Evolutionary conservation across 2,797 vertebrate species (phyloP), one percentile per base, ranked within the genome.

Genomic region (Poecilia picta): DNA sequence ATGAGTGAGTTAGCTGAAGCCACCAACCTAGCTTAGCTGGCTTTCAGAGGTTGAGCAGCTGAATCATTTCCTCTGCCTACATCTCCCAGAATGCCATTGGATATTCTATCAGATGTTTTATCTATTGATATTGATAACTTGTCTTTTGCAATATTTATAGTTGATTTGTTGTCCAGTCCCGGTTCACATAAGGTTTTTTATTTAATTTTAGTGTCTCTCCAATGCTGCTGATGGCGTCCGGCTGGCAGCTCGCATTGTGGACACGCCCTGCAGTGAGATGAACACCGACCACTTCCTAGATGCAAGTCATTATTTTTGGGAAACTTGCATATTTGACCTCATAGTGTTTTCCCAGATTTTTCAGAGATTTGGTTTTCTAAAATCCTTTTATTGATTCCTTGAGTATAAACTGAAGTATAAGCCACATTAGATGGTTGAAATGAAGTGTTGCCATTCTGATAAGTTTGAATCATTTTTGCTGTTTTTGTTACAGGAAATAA

Each of bases 201-300:
- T 88, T 80, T 87, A 87, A 41, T 88, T 73, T 28, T 83, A 99
- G 98, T 99, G 98, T 87, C 94, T 99, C 85, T 86, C 95, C 64
- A 98, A 93, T 0, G 95, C 97, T 70, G 95, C 97, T 0, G 98
- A 99, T 20, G 98, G 98, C 0, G 95, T 99, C 64, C 95, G 98
- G 31, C 91, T 99, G 92, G 98, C 98, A 0, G 98, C 98, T 76
- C 97, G 98, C 13, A 98, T 99, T 4, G 98, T 99, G 91, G 98
- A 99, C 94, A 97, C 97, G 0, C 98, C 98, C 0, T 99, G 98
- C 93, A 99, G 93, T 6, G 97, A 99, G 96, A 99, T 99, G 98
- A 97, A 98, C 89, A 99, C 98, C 0, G 97, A 99, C 77, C 92
- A 89, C 84, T 99, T 99, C 91, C 92, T 99, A 20, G 97, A 98